These are phyloP conservation scores for Podabrus alpinus DNA, from an alignment of 2,888 invertebrate species.

Conservation along the genomic window DNA sequence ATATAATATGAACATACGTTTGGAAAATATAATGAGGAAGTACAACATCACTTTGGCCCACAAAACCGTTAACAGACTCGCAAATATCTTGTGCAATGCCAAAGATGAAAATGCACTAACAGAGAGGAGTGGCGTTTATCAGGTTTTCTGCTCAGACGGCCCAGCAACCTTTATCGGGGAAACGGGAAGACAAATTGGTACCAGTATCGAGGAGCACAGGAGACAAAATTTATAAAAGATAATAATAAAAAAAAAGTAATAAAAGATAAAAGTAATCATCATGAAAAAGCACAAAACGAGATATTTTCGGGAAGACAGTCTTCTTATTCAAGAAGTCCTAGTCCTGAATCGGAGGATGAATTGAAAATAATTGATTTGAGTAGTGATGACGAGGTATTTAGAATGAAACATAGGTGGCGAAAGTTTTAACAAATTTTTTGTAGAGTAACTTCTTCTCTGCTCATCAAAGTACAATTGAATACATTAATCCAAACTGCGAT, in stretches of 20 bases:
- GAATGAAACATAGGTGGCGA: conserved; percentile 36
- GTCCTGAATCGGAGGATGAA: conserved; percentile 37
- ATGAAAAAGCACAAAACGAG: background rate
- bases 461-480: background rate
- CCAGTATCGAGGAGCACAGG: background rate
- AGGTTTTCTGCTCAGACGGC: background rate
- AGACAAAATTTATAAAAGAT: too few species aligned
- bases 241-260: too few species aligned
- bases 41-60: too few species aligned
- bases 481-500: too few species aligned
- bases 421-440: background rate
- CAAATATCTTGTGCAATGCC: too few species aligned
- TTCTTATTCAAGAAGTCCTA: conserved; percentile 7
- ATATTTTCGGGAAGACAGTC: background rate
- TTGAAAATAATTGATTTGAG: conserved; percentile 54
- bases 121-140: background rate
- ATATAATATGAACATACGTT: background rate
- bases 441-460: background rate
- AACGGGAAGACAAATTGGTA: background rate
- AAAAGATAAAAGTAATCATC: background rate
- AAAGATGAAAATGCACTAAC: too few species aligned
- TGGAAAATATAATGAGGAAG: too few species aligned
- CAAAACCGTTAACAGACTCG: too few species aligned
- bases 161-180: background rate
- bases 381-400: conserved; percentile 56